Evolutionary conservation across 2,888 invertebrate species (phyloP).

Genomic region (Parascotia fuliginaria): DNA sequence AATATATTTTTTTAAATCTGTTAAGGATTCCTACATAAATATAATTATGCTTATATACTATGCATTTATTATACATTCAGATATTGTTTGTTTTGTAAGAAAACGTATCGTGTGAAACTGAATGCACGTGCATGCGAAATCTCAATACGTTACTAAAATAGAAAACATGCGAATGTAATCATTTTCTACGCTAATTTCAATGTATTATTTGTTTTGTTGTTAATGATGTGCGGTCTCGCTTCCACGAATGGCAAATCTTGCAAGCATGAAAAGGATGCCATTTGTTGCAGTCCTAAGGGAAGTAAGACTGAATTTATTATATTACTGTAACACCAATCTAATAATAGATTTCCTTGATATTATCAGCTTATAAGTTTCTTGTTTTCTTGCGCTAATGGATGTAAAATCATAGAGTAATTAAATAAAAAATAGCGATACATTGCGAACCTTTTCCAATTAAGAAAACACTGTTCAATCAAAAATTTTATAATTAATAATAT

Average conservation of each 20-base stretch:
- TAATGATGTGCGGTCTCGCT: constrained; percentile 1
- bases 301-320: constrained; percentile 8
- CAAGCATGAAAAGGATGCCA: neutral
- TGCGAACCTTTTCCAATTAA: neutral
- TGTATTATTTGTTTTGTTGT: constrained; percentile 8
- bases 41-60: neutral
- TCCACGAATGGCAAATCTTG: neutral
- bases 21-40: too few species aligned
- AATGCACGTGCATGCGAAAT: constrained; percentile 32
- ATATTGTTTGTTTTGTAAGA: constrained; percentile 14
- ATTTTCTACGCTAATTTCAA: constrained; percentile 20
- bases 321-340: constrained; percentile 5
- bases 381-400: neutral
- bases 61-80: constrained; percentile 16
- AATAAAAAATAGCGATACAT: neutral
- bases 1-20: too few species aligned
- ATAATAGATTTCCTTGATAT: constrained; percentile 8
- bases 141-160: constrained; percentile 32
- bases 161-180: constrained; percentile 27
- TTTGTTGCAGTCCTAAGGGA: constrained; percentile 1
- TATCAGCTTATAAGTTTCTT: neutral
- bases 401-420: neutral
- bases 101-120: constrained; percentile 22
- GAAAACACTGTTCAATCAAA: too few species aligned
- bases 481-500: too few species aligned